Conservation (phyloP, 1,140 invertebrate genomes). For the Aculops lycopersici region DNA sequence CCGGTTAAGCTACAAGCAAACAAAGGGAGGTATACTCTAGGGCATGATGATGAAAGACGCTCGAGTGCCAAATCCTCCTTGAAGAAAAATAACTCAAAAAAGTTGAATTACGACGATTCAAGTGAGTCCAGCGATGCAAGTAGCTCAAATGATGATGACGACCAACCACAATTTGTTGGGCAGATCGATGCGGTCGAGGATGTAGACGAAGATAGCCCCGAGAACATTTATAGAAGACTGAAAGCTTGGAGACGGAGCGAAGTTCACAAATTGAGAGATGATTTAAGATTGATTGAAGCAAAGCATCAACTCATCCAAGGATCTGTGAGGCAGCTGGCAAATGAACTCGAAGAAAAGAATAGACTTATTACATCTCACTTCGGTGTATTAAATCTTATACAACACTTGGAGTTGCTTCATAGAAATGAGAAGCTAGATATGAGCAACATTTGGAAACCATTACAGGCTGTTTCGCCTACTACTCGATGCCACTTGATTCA, state of each 20-base stretch:
- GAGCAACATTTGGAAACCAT: not conserved
- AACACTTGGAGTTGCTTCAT: not conserved
- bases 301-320: no score
- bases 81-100: not conserved
- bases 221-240: not conserved
- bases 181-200: no score
- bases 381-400: no score
- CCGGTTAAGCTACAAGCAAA: slow-evolving; percentile 69
- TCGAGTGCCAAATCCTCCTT: slow-evolving; percentile 1
- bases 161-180: no score
- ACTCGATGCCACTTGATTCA: not conserved
- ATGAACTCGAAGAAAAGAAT: not conserved
- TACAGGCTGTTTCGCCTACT: not conserved
- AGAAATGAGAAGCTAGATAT: not conserved
- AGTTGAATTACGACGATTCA: not conserved
- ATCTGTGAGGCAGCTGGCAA: not conserved
- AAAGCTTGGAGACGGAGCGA: no score
- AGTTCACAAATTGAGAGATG: no score
- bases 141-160: not conserved
- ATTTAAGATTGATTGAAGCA: not conserved
- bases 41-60: slow-evolving; percentile 19
- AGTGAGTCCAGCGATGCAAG: not conserved
- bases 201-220: not conserved
- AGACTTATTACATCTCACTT: not conserved
- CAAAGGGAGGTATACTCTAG: slow-evolving; percentile 67